Conservation (phyloP, 2,888 invertebrate species). For the Elysia crispata region DNA sequence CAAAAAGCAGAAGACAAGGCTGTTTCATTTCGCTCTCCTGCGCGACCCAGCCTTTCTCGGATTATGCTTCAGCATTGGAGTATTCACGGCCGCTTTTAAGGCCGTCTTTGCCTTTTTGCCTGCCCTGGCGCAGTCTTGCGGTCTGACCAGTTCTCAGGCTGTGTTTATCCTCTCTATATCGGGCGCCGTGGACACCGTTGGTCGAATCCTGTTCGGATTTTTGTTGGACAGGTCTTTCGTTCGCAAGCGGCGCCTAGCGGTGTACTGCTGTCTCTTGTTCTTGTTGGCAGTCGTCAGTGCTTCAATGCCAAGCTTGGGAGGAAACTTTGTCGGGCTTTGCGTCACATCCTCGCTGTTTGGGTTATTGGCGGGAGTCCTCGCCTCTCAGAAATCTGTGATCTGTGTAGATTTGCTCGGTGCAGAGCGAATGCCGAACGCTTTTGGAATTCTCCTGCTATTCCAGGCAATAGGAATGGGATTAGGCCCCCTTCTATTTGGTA, state of each 20-base stretch:
- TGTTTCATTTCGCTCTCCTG: slow-evolving; percentile 50
- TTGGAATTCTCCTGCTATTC: slow-evolving; percentile 66
- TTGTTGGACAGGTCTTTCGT: slow-evolving; percentile 61
- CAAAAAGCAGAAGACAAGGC: slow-evolving; percentile 16
- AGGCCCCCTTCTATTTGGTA: too few species aligned
- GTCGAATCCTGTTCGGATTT: slow-evolving; percentile 55
- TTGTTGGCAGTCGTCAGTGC: slow-evolving; percentile 53
- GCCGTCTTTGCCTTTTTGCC: slow-evolving; percentile 66
- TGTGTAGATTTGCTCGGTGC: slow-evolving; percentile 68
- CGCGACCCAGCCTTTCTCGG: slow-evolving; percentile 51
- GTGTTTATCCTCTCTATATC: slow-evolving; percentile 63
- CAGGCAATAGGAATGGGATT: slow-evolving; percentile 66
- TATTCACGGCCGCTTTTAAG: slow-evolving; percentile 54
- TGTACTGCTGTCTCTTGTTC: slow-evolving; percentile 64
- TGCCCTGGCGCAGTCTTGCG: slow-evolving; percentile 60
- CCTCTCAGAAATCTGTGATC: slow-evolving; percentile 69
- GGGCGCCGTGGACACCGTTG: slow-evolving; percentile 62
- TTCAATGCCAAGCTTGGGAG: slow-evolving; percentile 53
- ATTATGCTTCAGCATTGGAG: slow-evolving; percentile 51
- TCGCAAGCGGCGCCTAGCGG: slow-evolving; percentile 58
- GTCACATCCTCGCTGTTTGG: slow-evolving; percentile 61
- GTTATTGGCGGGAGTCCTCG: slow-evolving; percentile 62
- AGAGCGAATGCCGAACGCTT: slow-evolving; percentile 64
- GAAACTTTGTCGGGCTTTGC: slow-evolving; percentile 55
- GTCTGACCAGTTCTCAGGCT: slow-evolving; percentile 57